Conservation (phyloP, 2,113 vertebrate genomes). For the Chelonoidis abingdonii region DNA sequence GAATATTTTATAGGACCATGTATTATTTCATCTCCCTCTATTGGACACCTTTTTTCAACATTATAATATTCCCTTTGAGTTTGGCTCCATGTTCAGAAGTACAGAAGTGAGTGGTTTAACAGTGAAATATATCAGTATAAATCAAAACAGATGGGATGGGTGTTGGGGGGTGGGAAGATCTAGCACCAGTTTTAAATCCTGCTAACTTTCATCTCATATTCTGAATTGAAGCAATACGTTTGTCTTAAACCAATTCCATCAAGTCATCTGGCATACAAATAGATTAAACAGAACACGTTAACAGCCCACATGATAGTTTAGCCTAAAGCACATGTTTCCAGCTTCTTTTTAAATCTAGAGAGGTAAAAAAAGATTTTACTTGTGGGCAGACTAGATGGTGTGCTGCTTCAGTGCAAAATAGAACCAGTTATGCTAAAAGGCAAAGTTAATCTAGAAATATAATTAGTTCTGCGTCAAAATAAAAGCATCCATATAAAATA, state of each 20-base stretch:
- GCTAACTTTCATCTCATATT: background rate
- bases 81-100: background rate
- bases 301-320: background rate
- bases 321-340: background rate
- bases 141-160: background rate
- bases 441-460: constrained; percentile 54
- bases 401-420: constrained; percentile 17
- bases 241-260: background rate
- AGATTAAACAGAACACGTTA: constrained; percentile 36
- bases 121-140: background rate
- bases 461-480: background rate
- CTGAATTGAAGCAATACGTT: background rate
- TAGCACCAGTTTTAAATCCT: background rate
- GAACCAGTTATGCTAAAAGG: constrained; percentile 44
- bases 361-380: background rate
- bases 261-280: background rate
- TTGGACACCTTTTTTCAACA: background rate
- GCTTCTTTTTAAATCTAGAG: background rate
- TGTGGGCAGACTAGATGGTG: constrained; percentile 19
- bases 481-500: background rate
- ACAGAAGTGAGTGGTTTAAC: background rate
- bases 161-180: background rate
- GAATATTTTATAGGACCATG: background rate
- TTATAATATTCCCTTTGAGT: background rate
- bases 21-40: background rate